A percentile compares a stretch with the other conserved stretches of the same genome.
These are phyloP conservation scores for Cirrhinus molitorella DNA, from an alignment of 2,797 vertebrate genomes.

Conservation along the genomic window DNA sequence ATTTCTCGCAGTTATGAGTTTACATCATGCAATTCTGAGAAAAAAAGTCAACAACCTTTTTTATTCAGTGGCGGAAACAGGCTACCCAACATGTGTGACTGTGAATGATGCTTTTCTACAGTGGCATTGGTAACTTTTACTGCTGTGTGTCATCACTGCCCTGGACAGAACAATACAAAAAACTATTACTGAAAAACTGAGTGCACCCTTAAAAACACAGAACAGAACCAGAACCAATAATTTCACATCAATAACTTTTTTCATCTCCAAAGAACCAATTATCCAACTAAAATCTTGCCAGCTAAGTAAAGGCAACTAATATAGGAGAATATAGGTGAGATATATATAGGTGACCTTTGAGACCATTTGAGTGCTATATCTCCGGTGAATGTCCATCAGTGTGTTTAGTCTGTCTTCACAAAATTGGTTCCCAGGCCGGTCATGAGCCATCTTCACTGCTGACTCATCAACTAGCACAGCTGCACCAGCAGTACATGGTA, in stretches of 20 bases:
- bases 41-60: too few species aligned
- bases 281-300: background rate
- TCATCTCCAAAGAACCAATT: slow-evolving; percentile 12
- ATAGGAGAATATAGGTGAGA: background rate
- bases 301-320: background rate
- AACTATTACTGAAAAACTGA: background rate
- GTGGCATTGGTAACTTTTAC: background rate
- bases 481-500: background rate
- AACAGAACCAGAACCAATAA: too few species aligned
- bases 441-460: background rate
- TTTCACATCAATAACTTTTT: background rate
- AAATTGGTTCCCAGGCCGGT: slow-evolving; percentile 19
- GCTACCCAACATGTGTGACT: background rate
- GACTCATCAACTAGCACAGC: slow-evolving; percentile 18
- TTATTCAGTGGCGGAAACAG: too few species aligned
- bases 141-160: background rate
- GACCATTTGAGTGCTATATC: slow-evolving; percentile 15
- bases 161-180: background rate
- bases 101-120: background rate
- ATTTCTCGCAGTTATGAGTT: too few species aligned
- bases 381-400: background rate
- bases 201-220: background rate
- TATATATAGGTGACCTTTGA: background rate
- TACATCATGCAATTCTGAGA: too few species aligned
- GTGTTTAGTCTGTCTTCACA: slow-evolving; percentile 4